These are phyloP conservation scores for Salminus brasiliensis DNA, from an alignment of 2,113 vertebrate species.

Conservation along the genomic window DNA sequence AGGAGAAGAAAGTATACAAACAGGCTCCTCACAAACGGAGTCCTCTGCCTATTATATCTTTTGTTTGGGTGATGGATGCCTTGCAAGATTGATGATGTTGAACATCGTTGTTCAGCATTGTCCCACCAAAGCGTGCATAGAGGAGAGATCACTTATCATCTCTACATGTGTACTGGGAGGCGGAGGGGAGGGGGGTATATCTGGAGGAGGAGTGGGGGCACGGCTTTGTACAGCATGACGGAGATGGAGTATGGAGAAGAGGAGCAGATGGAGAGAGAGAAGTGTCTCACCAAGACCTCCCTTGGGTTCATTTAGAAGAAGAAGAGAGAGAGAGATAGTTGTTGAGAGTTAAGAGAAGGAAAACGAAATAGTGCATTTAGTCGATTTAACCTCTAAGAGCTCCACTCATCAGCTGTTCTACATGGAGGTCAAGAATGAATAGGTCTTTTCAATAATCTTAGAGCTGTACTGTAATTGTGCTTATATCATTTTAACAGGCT, in stretches of 20 bases:
- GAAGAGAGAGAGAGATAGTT: slow-evolving; percentile 14
- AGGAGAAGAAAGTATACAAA: slow-evolving; percentile 59
- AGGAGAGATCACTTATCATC: slow-evolving; percentile 78
- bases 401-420: too few species aligned
- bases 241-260: slow-evolving; percentile 68
- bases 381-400: too few species aligned
- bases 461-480: too few species aligned
- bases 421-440: too few species aligned
- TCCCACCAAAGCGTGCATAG: slow-evolving; percentile 70
- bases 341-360: neutral
- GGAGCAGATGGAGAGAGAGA: slow-evolving; percentile 72
- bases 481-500: too few species aligned
- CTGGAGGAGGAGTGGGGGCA: slow-evolving; percentile 32
- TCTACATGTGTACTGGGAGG: slow-evolving; percentile 70
- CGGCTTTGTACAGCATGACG: slow-evolving; percentile 69
- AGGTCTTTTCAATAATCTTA: too few species aligned
- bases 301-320: slow-evolving; percentile 49
- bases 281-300: neutral
- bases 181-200: slow-evolving; percentile 57
- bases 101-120: slow-evolving; percentile 73
- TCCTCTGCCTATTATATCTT: slow-evolving; percentile 74
- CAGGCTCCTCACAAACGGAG: slow-evolving; percentile 58
- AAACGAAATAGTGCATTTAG: neutral
- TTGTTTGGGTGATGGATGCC: slow-evolving; percentile 79
- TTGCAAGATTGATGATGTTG: slow-evolving; percentile 79